phyloP scores from a whole-genome alignment of 2,797 vertebrate species.

The Dipus sagitta region DNA sequence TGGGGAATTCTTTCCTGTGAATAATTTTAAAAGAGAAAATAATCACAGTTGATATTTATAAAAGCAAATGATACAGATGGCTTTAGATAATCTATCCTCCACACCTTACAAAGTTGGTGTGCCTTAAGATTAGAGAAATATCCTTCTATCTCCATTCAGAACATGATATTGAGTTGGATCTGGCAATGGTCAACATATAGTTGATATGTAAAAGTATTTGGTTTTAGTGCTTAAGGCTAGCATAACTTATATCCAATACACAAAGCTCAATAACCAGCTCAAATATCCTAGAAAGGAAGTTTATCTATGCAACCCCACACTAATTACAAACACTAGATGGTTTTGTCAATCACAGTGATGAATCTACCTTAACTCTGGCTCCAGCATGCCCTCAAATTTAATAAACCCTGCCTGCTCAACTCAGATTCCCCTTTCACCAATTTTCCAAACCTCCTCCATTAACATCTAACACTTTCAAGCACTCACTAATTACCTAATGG shows the following conservation, averaged over 20 bases:
- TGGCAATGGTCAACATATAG: background rate
- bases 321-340: background rate
- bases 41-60: background rate
- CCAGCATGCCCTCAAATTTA: background rate
- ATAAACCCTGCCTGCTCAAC: conserved; percentile 18
- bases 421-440: background rate
- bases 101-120: background rate
- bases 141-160: background rate
- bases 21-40: background rate
- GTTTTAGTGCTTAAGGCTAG: background rate
- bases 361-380: background rate
- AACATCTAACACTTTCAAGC: conserved; percentile 11
- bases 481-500: background rate
- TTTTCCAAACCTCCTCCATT: conserved; percentile 15
- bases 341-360: background rate
- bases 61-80: background rate
- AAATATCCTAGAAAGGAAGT: conserved; percentile 9
- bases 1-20: background rate
- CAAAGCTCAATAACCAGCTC: background rate
- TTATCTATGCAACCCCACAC: background rate
- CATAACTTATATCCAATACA: conserved; percentile 4
- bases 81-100: background rate
- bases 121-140: background rate
- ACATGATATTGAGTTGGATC: background rate
- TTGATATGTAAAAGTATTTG: conserved; percentile 13